A percentile compares a stretch with the other conserved stretches of the same genome.
These are phyloP conservation scores for Melolontha melolontha DNA, from an alignment of 2,888 invertebrate genomes.

Conservation along the genomic window DNA sequence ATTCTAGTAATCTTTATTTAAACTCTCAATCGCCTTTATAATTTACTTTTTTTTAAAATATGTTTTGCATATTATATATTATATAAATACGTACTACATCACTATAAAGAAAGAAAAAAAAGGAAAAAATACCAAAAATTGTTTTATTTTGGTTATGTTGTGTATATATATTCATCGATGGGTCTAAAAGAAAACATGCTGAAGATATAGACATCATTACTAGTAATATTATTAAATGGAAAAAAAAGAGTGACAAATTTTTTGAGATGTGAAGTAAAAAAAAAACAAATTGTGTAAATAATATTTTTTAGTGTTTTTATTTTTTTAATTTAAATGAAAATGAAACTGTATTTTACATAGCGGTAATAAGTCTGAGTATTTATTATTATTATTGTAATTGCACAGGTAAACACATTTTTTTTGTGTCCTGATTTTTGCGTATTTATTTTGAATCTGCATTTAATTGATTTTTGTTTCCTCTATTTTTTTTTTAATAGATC, in stretches of 20 bases:
- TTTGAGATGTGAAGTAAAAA: constrained; percentile 26
- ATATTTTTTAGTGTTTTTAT: constrained; percentile 58
- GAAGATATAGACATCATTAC: constrained; percentile 32
- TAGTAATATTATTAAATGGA: constrained; percentile 4
- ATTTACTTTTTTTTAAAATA: no score
- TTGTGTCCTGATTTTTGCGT: constrained; percentile 55
- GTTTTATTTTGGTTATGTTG: constrained; percentile 30
- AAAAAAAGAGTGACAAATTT: constrained; percentile 39
- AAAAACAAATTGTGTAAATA: constrained; percentile 61
- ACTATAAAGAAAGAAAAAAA: constrained; percentile 12
- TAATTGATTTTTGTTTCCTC: constrained; percentile 50
- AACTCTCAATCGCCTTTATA: no score
- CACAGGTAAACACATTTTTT: constrained; percentile 57
- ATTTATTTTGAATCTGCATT: constrained; percentile 56
- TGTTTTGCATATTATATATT: no score
- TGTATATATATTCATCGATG: constrained; percentile 37
- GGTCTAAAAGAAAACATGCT: constrained; percentile 19
- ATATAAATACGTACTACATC: no score
- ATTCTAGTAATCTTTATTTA: no score
- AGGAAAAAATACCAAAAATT: constrained; percentile 22
- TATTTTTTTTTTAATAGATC: constrained; percentile 58
- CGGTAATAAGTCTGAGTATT: constrained; percentile 63
- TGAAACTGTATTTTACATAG: constrained; percentile 58
- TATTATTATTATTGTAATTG: constrained; percentile 59
- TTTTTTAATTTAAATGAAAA: constrained; percentile 47